Evolutionary conservation across 1,140 invertebrate genomes (phyloP).

Genomic region (Samia ricini): DNA sequence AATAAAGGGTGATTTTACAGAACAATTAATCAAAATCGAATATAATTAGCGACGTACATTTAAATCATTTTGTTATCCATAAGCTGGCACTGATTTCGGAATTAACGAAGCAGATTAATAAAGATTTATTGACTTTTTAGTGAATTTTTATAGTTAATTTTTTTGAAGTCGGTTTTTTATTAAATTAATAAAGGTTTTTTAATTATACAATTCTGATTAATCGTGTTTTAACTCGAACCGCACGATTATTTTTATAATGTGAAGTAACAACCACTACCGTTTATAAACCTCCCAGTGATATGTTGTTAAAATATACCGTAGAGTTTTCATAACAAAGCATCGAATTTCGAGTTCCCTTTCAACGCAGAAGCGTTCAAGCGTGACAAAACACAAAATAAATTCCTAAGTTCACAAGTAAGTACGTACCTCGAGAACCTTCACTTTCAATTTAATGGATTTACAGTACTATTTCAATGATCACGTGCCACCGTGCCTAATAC

Average conservation of each 20-base stretch:
- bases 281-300: not conserved
- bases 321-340: not conserved
- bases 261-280: not conserved
- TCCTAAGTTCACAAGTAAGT: not conserved
- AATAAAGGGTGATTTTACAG: no score
- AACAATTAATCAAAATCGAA: no score
- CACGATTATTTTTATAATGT: not conserved
- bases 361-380: not conserved
- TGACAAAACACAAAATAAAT: not conserved
- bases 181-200: no score
- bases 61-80: no score
- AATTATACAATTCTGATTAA: no score
- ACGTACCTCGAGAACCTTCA: not conserved
- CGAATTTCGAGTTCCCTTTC: not conserved
- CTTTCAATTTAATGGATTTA: not conserved
- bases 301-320: not conserved
- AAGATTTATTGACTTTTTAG: no score
- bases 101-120: no score
- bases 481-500: constrained; percentile 10
- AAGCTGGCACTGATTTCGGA: no score
- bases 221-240: no score
- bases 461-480: not conserved
- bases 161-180: no score
- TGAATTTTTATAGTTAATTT: no score
- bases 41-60: no score